These are phyloP conservation scores for Neodiprion pinetum DNA, from an alignment of 1,140 invertebrate genomes.

Conservation along the genomic window DNA sequence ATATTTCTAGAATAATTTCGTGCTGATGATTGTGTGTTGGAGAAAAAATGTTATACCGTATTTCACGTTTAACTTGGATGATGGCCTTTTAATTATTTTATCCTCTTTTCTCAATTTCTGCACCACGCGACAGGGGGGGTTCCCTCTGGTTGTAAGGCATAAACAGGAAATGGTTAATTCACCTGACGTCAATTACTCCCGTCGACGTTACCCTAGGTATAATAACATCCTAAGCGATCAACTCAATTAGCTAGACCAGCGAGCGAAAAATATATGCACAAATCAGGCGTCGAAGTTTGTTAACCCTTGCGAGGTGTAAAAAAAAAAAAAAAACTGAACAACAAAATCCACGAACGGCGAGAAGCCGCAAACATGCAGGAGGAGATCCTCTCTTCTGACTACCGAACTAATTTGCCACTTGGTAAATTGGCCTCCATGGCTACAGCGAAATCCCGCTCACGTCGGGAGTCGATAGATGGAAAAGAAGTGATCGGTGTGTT, in stretches of 20 bases:
- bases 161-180: background rate
- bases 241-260: background rate
- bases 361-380: background rate
- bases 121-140: too few species aligned
- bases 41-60: too few species aligned
- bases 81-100: too few species aligned
- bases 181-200: background rate
- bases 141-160: background rate
- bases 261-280: background rate
- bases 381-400: background rate
- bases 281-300: background rate
- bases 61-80: too few species aligned
- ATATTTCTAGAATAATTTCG: too few species aligned
- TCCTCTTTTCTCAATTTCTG: too few species aligned
- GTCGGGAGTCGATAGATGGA: background rate
- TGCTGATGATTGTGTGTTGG: too few species aligned
- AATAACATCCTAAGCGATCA: background rate
- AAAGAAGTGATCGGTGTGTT: constrained; percentile 5
- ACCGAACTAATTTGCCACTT: constrained; percentile 2
- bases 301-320: background rate
- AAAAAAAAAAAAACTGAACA: background rate
- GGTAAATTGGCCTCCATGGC: background rate
- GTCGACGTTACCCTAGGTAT: background rate
- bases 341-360: too few species aligned
- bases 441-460: too few species aligned